phyloP scores from a whole-genome alignment of 2,113 vertebrate species.

The Hassar affinis region DNA sequence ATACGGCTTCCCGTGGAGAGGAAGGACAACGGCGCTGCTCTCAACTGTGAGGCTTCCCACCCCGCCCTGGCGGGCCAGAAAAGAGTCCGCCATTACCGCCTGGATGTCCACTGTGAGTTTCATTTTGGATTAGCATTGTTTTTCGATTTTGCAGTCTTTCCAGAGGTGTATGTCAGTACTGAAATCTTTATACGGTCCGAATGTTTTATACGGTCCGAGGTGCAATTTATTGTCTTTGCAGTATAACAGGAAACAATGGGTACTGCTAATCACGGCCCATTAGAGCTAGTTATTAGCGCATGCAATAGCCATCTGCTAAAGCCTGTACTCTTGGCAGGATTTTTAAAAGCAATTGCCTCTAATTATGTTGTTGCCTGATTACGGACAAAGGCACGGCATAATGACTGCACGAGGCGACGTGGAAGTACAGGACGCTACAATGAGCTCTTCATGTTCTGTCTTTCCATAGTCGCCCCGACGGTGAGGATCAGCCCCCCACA shows the following conservation, averaged over 20 bases:
- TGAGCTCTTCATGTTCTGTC: constrained; percentile 38
- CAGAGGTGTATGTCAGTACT: background rate
- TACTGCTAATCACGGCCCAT: constrained; percentile 28
- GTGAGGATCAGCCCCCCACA: constrained; percentile 81
- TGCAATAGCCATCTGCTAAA: constrained; percentile 47
- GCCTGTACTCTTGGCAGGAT: constrained; percentile 42
- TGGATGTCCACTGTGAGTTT: constrained; percentile 84
- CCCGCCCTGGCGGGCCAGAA: constrained; percentile 77
- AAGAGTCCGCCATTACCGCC: constrained; percentile 83
- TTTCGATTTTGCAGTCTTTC: background rate
- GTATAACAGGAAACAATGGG: constrained; percentile 1
- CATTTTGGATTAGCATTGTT: background rate
- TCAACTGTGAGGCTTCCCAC: constrained; percentile 84
- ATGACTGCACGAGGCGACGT: background rate
- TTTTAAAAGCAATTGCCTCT: constrained; percentile 27
- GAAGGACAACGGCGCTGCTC: constrained; percentile 81
- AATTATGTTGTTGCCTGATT: constrained; percentile 22
- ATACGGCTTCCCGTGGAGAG: constrained; percentile 81
- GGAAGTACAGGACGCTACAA: background rate
- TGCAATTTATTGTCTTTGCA: background rate
- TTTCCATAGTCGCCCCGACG: constrained; percentile 79
- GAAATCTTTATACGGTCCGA: background rate
- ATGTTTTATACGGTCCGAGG: background rate
- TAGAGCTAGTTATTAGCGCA: constrained; percentile 40
- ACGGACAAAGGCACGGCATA: background rate